These are phyloP conservation scores for Heterochromis multidens DNA, from an alignment of 2,113 vertebrate species.

Conservation along the genomic window DNA sequence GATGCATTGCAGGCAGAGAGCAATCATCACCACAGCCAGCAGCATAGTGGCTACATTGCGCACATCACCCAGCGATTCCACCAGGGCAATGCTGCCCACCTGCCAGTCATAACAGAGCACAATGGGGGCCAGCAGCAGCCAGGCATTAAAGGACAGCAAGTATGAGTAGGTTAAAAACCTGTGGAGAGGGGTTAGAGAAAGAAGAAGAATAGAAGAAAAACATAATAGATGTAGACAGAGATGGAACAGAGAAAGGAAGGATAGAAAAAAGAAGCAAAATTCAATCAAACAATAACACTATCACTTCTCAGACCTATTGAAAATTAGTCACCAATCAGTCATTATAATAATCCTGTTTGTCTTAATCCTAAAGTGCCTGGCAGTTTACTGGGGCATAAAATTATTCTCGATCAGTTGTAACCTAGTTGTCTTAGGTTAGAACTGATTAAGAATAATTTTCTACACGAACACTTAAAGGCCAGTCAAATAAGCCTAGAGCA, in stretches of 20 bases:
- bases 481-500: neutral
- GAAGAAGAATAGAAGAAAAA: neutral
- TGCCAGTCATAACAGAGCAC: constrained; percentile 98
- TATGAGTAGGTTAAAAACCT: constrained; percentile 94
- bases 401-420: too few relatives aligned
- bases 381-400: too few relatives aligned
- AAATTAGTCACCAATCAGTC: neutral
- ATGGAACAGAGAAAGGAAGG: neutral
- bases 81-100: constrained; percentile 93
- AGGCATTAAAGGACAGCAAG: constrained; percentile 91
- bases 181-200: neutral
- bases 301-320: neutral
- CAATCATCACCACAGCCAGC: constrained; percentile 75
- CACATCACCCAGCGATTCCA: constrained; percentile 85
- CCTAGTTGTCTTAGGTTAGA: neutral
- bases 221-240: neutral
- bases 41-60: constrained; percentile 84
- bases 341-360: neutral
- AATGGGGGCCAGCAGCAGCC: constrained; percentile 89
- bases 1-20: constrained; percentile 81
- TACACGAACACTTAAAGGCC: neutral
- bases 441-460: neutral
- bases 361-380: neutral
- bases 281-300: neutral
- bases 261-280: neutral